A percentile compares a stretch with the other conserved stretches of the same genome.
Conservation (phyloP, 2,113 vertebrate genomes). For the Eurypyga helias region DNA sequence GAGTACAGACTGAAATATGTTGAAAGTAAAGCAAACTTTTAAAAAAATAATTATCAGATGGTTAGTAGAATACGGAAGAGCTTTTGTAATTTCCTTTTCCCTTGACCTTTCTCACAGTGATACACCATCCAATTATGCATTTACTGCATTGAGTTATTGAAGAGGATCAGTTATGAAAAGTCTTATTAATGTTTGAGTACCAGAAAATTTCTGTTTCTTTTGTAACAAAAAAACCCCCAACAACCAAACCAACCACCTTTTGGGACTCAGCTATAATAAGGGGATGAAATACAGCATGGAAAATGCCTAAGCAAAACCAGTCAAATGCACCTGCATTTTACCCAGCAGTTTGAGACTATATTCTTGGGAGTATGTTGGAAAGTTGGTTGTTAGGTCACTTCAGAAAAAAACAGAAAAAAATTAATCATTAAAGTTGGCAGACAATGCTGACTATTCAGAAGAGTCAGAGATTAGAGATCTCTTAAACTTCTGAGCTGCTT, state of each 20-base stretch:
- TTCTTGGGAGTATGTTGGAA: background rate
- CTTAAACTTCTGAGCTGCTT: background rate
- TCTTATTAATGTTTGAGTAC: background rate
- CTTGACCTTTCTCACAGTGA: background rate
- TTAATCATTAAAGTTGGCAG: background rate
- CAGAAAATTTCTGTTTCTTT: background rate
- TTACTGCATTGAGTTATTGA: background rate
- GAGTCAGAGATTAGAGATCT: background rate
- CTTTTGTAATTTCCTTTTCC: background rate
- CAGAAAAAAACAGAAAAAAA: background rate
- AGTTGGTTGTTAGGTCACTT: background rate
- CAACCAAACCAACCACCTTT: too few relatives aligned
- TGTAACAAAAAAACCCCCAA: too few relatives aligned
- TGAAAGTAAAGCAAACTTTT: background rate
- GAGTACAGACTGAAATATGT: background rate
- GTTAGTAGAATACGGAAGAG: background rate
- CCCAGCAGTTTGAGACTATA: background rate
- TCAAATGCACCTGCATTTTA: background rate
- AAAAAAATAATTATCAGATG: background rate
- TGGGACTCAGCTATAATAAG: background rate
- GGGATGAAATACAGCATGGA: background rate
- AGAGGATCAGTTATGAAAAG: background rate
- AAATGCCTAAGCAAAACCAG: background rate
- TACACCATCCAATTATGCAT: background rate
- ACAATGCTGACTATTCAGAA: background rate